Evolutionary conservation across 2,888 invertebrate genomes (phyloP), one percentile per base, ranked within the genome.

Genomic region (Candidula unifasciata): DNA sequence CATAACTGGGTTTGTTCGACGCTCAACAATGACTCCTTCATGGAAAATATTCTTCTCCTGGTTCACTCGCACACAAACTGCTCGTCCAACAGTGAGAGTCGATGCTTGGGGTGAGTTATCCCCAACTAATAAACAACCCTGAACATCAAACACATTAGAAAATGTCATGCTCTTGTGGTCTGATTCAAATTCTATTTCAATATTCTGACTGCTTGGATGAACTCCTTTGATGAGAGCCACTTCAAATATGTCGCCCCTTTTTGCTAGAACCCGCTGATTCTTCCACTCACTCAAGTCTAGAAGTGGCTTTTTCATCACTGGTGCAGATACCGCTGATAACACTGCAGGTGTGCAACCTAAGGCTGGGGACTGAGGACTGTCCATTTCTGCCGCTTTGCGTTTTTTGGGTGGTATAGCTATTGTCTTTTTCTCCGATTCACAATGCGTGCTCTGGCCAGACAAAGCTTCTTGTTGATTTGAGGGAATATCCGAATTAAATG

Each of bases 241-340:
- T 35, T 91, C 89, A 90, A 97, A 96, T 94, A 97, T 97, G 90
- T 96, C 95, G 86, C 96, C 96, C 92, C 96, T 96, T 93, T 97
- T 97, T 69, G 98, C 98, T 90, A 99, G 95, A 86, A 98, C 97
- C 90, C 98, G 95, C 93, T 98, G 97, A 92, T 97, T 97, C 89
- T 96, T 96, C 98, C 98, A 99, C 94, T 98, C 98, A 91, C 96
- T 96, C 90, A 98, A 95, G 94, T 98, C 97, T 88, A 98, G 89
- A 18, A 88, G 80, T 35, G 89, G 89, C 52, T 88, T 86, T 73
- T 90, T 91, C 5, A 83, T 80, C 2, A 73, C 57, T 16, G 81
- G 73, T 3, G 35, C 64, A 33, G 73, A 37, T 24, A 66, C 60
- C 16, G 69, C 10, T 66, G 86, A 87, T 21, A 66, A 33, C 24